phyloP scores from a whole-genome alignment of 2,113 vertebrate species.

The Peromyscus leucopus region DNA sequence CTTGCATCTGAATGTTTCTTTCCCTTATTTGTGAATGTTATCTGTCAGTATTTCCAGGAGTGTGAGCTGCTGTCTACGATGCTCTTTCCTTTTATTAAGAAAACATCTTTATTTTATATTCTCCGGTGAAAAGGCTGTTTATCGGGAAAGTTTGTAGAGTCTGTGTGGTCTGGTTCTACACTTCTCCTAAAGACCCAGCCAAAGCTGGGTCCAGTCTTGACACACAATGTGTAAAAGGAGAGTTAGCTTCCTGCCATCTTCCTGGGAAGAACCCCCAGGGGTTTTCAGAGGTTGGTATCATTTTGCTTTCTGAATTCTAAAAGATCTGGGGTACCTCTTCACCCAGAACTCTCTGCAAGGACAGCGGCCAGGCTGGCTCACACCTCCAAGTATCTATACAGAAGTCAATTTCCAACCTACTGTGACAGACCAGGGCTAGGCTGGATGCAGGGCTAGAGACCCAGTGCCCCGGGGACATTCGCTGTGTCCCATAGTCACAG shows the following conservation, averaged over 20 bases:
- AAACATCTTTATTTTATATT: constrained; percentile 11
- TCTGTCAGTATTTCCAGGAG: background rate
- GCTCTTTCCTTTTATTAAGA: background rate
- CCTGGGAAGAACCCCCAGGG: background rate
- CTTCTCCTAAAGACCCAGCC: no score
- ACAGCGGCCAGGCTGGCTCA: background rate
- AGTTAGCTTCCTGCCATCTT: background rate
- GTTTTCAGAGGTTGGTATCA: background rate
- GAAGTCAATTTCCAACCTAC: background rate
- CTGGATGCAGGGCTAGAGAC: background rate
- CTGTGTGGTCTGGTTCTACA: background rate
- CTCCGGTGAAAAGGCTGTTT: background rate
- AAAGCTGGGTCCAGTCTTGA: background rate
- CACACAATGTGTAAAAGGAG: background rate
- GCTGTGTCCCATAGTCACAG: background rate
- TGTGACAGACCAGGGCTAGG: background rate
- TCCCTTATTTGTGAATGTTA: background rate
- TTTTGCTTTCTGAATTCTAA: background rate
- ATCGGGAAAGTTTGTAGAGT: background rate
- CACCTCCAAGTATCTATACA: no score
- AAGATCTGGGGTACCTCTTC: background rate
- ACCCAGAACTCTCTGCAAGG: background rate
- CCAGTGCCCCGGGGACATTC: background rate
- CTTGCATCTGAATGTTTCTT: constrained; percentile 20
- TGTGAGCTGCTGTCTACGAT: background rate